phyloP scores from a whole-genome alignment of 2,888 invertebrate species.

The Macrosiphum euphorbiae region DNA sequence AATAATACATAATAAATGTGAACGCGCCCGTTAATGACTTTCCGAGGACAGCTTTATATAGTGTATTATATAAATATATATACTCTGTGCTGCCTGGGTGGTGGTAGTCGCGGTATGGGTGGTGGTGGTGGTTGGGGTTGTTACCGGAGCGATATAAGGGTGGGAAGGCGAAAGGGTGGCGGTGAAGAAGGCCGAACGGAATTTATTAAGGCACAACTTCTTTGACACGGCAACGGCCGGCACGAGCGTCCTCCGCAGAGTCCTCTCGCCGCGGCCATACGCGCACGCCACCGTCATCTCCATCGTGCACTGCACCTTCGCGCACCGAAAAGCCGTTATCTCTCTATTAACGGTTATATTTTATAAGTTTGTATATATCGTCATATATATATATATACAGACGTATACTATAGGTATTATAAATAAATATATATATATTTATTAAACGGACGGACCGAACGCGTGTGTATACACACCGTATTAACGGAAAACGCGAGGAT shows the following conservation, averaged over 20 bases:
- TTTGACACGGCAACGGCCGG: background rate
- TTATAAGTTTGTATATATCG: background rate
- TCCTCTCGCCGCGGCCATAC: background rate
- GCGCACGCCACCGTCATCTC: background rate
- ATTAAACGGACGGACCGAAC: background rate
- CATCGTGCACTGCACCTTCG: background rate
- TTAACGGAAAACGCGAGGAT: constrained; percentile 12
- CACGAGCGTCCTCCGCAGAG: background rate
- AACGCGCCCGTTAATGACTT: constrained; percentile 50
- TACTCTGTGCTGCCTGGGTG: background rate
- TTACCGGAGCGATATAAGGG: background rate
- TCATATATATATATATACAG: too few species aligned
- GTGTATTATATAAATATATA: too few species aligned
- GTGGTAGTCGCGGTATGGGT: background rate
- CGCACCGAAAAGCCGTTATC: constrained; percentile 21
- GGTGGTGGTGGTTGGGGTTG: background rate
- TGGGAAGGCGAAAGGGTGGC: background rate
- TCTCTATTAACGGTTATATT: constrained; percentile 26
- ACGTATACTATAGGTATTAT: background rate
- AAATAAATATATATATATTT: background rate
- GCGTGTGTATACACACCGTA: background rate
- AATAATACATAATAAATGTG: constrained; percentile 43
- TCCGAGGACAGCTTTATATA: constrained; percentile 28
- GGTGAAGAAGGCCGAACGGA: background rate
- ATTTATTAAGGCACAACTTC: constrained; percentile 23